Base-by-base conservation (phyloP, 2,888 invertebrate genomes). In the Drosophila greeni region DNA sequence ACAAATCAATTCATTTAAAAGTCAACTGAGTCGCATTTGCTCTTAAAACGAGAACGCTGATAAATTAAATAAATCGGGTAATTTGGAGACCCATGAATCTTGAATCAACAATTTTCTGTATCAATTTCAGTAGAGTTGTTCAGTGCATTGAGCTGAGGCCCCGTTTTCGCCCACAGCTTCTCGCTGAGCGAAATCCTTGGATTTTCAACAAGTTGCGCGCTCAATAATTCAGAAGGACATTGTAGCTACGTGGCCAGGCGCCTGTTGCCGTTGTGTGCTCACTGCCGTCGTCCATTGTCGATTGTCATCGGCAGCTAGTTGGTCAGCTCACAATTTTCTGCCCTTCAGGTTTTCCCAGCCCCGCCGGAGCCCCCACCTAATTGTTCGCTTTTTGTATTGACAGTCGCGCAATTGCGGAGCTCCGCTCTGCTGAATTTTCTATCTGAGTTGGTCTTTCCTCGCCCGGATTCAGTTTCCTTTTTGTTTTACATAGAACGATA, bases 181-280 rank as follows among this genome's bases (percentile, higher is more conserved):
- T 59, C 48, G 48, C 61, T 59, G 43, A 39, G 6, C 43, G 57
- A 43, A 62, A 82, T 73, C 73, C 79, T 77, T 82, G 81, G 69
- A 74, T 70, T 82, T 70, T 74, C 82, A 79, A 82, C 80, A 79
- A 79, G 79, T 80, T 82, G 81, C 62, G 59, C 70, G 69, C 76
- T 82, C 76, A 82, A 82, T 78, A 82, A 82, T 82, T 82, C 69
- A 82, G 77, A 74, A 82, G 75, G 78, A 76, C 77, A 72, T 47
- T 33, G 48, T 51, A 39, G 40, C 56, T 39, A 54, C 53, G 53
- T 43, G 20, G 45, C 20, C 39, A 68, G 39, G 73, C 70, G 77
- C 70, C 80, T 74, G 76, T 74, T 78, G 78, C 74, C 77, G 61
- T 56, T 57, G 48, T 29, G 49, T 52, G 53, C 37, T 24, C 43